Evolutionary conservation across 2,888 invertebrate genomes (phyloP), one percentile per base, ranked within the genome.

Genomic region (Drosophila kuntzei): DNA sequence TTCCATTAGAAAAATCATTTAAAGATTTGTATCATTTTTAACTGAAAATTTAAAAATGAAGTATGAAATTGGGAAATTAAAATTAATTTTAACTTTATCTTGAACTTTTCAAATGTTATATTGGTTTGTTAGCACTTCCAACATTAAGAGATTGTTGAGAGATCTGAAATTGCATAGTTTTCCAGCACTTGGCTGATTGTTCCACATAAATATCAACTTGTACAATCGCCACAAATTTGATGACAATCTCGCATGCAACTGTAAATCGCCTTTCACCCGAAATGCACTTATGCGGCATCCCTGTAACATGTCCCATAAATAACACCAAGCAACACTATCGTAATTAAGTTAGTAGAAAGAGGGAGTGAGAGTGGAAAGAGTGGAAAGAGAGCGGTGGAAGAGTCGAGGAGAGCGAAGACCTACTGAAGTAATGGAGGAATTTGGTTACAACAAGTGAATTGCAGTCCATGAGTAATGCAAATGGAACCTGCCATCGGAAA

Each of bases 401-500:
- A 11, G 41, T 12, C 1, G 34, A 16, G 51, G 25, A 41, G 20
- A 6, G 12, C 9, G 29, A 41, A 60, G 59, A 68, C 61, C 54
- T 50, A 39, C 32, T 22, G 12, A 25, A 20, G 37, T 25, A 57
- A 71, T 59, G 32, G 22, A 34, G 59, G 69, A 58, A 66, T 79
- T 64, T 46, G 60, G 55, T 72, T 70, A 70, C 63, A 43, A 50
- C 69, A 63, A 59, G 44, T 58, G 36, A 57, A 69, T 44, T 50
- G 63, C 25, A 41, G 43, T 53, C 70, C 39, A 32, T 82, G 86
- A 83, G 75, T 83, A 86, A 86, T 77, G 63, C 78, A 77, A 76
- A 76, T 76, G 78, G 63, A 59, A 49, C 57, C 49, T 63, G 75
- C 43, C 66, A 76, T 54, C 70, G 76, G 57, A 66, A 87, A 80